A percentile compares a stretch with the other conserved stretches of the same genome.
Conservation (phyloP, 2,113 vertebrate species). For the Oncorhynchus gorbuscha region DNA sequence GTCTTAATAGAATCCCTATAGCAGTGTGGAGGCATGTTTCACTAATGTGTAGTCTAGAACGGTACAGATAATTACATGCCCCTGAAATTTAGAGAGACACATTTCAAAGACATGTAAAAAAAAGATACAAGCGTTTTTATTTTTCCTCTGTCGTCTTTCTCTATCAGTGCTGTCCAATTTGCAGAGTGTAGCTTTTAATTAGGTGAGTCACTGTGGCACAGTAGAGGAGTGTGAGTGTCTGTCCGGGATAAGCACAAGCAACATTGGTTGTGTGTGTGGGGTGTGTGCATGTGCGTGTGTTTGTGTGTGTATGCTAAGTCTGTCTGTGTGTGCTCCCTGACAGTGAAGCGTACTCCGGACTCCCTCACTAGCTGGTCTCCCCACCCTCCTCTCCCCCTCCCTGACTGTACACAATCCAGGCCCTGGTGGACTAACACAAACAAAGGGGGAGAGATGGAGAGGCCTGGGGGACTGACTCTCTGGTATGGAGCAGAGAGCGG, state of each 20-base stretch:
- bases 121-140: background rate
- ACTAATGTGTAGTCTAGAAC: conserved; percentile 62
- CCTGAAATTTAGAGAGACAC: conserved; percentile 43
- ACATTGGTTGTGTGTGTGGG: conserved; percentile 5
- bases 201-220: conserved; percentile 33
- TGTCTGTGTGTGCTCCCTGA: background rate
- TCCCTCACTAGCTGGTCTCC: too few relatives aligned
- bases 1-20: conserved; percentile 62
- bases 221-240: conserved; percentile 17
- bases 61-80: conserved; percentile 57
- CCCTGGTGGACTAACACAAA: too few relatives aligned
- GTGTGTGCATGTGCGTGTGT: conserved; percentile 9
- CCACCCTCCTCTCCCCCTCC: too few relatives aligned
- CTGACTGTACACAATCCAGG: too few relatives aligned
- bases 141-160: conserved; percentile 16
- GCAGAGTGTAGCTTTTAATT: conserved; percentile 58
- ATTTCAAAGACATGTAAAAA: conserved; percentile 17
- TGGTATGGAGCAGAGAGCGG: too few relatives aligned
- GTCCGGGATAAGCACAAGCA: background rate
- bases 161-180: conserved; percentile 52
- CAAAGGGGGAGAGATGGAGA: too few relatives aligned
- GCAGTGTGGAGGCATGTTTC: conserved; percentile 56
- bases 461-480: too few relatives aligned
- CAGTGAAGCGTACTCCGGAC: too few relatives aligned
- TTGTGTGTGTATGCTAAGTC: background rate